Conservation (phyloP, 2,113 vertebrate genomes). For the Amphiprion ocellaris region DNA sequence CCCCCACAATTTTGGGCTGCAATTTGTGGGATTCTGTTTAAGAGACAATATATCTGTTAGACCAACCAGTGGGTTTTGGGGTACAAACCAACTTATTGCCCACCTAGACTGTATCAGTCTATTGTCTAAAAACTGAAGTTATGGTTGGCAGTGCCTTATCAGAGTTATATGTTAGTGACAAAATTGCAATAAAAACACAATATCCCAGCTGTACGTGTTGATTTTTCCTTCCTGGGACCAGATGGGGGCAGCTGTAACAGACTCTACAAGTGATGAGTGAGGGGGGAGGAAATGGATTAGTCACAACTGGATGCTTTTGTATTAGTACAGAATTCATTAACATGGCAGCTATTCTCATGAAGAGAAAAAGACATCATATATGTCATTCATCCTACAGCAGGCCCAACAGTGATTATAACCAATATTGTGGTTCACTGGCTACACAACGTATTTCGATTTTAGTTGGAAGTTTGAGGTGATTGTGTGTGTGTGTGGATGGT, state of each 20-base stretch:
- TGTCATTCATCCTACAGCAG: constrained; percentile 45
- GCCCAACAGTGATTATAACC: constrained; percentile 42
- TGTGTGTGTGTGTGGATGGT: not conserved
- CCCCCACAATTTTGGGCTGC: too few relatives aligned
- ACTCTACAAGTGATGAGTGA: not conserved
- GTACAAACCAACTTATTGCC: too few relatives aligned
- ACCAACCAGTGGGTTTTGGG: too few relatives aligned
- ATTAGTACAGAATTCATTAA: constrained; percentile 51
- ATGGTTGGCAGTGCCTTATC: too few relatives aligned
- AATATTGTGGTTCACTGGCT: constrained; percentile 26
- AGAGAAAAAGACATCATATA: constrained; percentile 38
- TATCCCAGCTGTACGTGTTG: too few relatives aligned
- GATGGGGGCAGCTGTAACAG: constrained; percentile 33
- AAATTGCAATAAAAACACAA: too few relatives aligned
- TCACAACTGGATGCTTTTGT: constrained; percentile 46
- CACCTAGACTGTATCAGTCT: too few relatives aligned
- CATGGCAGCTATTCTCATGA: constrained; percentile 19
- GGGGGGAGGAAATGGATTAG: constrained; percentile 61
- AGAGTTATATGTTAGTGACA: too few relatives aligned
- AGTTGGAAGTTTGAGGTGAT: not conserved
- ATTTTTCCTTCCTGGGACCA: too few relatives aligned
- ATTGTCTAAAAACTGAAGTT: too few relatives aligned
- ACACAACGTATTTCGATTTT: constrained; percentile 28
- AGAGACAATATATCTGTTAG: too few relatives aligned
- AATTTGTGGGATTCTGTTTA: too few relatives aligned